Evolutionary conservation across 2,888 invertebrate genomes (phyloP).

Genomic region (Cataglyphis altisquamis): DNA sequence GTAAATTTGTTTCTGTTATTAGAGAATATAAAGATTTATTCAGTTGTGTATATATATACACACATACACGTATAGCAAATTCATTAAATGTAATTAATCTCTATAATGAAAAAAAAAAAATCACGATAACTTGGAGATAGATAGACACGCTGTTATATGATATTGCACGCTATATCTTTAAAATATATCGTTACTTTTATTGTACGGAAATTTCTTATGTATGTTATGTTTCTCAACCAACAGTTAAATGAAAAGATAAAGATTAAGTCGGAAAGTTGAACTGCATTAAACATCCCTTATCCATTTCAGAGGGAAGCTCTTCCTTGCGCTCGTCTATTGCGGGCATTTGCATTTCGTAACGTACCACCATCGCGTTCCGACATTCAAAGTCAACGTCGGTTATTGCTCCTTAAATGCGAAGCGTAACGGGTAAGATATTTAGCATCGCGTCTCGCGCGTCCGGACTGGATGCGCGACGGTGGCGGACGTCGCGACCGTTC

Average conservation of each 20-base stretch:
- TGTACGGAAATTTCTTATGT: not conserved
- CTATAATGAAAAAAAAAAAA: not conserved
- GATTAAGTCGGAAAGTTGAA: not conserved
- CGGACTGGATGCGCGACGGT: conserved; percentile 64
- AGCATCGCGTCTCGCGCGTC: conserved; percentile 61
- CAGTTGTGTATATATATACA: too few relatives aligned
- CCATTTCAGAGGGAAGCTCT: not conserved
- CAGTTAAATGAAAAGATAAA: not conserved
- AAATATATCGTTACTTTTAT: not conserved
- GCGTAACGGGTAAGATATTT: conserved; percentile 55
- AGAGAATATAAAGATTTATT: conserved; percentile 56
- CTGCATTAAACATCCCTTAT: not conserved
- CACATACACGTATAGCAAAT: not conserved
- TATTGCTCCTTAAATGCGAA: conserved; percentile 45
- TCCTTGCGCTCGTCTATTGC: not conserved
- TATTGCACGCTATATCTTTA: not conserved
- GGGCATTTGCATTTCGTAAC: conserved; percentile 31
- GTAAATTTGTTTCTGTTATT: conserved; percentile 61
- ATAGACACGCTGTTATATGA: not conserved
- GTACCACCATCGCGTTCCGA: conserved; percentile 3
- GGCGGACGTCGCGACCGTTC: conserved; percentile 76
- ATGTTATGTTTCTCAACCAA: not conserved
- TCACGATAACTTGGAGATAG: not conserved
- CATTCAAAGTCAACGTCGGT: conserved; percentile 38
- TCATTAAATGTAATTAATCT: not conserved